Evolutionary conservation across 2,888 invertebrate species (phyloP).

Genomic region (Mesodorylaimus sp.): DNA sequence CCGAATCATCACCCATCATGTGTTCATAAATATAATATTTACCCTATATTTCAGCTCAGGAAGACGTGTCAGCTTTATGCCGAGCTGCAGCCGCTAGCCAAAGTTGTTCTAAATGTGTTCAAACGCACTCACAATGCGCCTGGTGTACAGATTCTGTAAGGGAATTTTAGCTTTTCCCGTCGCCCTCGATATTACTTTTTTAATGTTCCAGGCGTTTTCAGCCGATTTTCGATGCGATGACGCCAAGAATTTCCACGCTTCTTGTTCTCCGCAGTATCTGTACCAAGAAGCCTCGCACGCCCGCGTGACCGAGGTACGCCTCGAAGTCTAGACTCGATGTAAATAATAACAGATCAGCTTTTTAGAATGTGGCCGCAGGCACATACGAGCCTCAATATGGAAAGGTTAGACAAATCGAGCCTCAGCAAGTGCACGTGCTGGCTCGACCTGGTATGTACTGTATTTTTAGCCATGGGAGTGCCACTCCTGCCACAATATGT

Average conservation of each 20-base stretch:
- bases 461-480: background rate
- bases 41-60: too few relatives aligned
- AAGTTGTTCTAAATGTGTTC: too few relatives aligned
- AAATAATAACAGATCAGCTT: too few relatives aligned
- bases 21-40: too few relatives aligned
- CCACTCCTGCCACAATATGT: background rate
- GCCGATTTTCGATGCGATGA: background rate
- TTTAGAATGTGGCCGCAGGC: background rate
- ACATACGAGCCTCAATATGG: background rate
- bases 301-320: too few relatives aligned
- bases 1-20: too few relatives aligned
- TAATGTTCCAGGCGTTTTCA: background rate
- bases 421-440: background rate
- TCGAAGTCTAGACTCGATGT: too few relatives aligned
- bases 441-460: background rate
- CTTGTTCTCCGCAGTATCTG: too few relatives aligned
- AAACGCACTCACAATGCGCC: background rate
- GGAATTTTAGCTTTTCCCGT: background rate
- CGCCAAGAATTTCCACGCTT: background rate
- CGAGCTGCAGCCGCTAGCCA: too few relatives aligned
- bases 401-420: background rate
- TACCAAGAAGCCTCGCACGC: too few relatives aligned
- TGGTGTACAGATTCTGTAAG: slow-evolving; percentile 3
- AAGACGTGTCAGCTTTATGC: too few relatives aligned
- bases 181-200: background rate